phyloP scores from a whole-genome alignment of 2,888 invertebrate species.

The Cantharis nigra region DNA sequence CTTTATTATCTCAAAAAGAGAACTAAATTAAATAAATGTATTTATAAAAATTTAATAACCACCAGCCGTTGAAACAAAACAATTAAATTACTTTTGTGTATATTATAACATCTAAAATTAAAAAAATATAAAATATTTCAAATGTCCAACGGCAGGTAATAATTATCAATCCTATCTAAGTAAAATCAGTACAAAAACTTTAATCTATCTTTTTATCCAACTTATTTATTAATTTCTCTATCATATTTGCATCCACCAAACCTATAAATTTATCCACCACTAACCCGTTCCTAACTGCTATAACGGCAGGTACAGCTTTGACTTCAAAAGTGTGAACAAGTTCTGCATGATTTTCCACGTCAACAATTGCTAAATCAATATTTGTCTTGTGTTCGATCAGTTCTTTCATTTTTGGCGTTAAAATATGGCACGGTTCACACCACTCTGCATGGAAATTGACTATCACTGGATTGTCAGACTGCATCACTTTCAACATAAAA shows the following conservation, averaged over 20 bases:
- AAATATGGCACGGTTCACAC: conserved; percentile 88
- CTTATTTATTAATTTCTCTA: conserved; percentile 76
- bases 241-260: conserved; percentile 79
- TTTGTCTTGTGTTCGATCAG: conserved; percentile 72
- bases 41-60: background rate
- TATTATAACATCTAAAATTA: too few species aligned
- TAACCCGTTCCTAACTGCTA: conserved; percentile 80
- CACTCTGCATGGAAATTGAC: conserved; percentile 91
- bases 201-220: conserved; percentile 43
- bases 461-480: conserved; percentile 82
- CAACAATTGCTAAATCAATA: conserved; percentile 79
- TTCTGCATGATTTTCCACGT: conserved; percentile 82
- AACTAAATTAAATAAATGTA: background rate
- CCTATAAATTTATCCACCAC: conserved; percentile 89
- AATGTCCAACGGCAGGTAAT: background rate
- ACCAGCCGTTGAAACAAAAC: background rate
- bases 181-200: background rate
- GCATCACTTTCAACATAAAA: conserved; percentile 82
- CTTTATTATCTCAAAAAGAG: background rate
- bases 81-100: background rate
- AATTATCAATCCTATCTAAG: background rate
- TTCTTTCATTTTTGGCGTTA: conserved; percentile 81
- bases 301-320: conserved; percentile 81
- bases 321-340: conserved; percentile 81
- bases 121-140: background rate